Evolutionary conservation across 2,888 invertebrate genomes (phyloP), one percentile per base, ranked within the genome.

Genomic region (Plagodis pulveraria): DNA sequence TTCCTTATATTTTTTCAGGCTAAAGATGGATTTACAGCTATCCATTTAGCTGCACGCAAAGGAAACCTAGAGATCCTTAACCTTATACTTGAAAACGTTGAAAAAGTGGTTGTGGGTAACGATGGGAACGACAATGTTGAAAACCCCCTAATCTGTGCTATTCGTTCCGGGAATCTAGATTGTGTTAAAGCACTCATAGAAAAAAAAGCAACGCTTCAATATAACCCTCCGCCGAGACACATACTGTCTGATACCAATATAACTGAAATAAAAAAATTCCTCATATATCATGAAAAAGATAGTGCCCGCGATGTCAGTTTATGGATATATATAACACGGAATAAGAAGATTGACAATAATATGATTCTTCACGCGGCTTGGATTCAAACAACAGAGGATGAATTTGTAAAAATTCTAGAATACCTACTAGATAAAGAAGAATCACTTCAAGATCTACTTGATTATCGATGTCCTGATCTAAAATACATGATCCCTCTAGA

Each of bases 381-480:
- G 40, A 40, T 40, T 1, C 36, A 40, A 11, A 73, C 77, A 34
- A 71, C 77, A 51, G 89, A 87, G 72, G 76, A 81, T 58, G 93
- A 94, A 0, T 81, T 87, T 61, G 70, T 81, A 22, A 87, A 91
- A 11, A 91, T 94, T 63, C 85, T 94, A 6, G 84, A 89, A 67
- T 75, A 84, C 34, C 79, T 95, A 38, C 71, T 94, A n/a, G 80
- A 83, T 73, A 67, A 86, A 77, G 73, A 91, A 76, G 67, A 70
- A 57, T 65, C 66, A 0, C 44, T 53, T 8, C 43, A 66, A 46
- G 2, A 50, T 36, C 40, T 59, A 7, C 43, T 59, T 9, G 33
- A 5, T 12, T 47, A 59, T 40, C 12, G 34, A 54, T 53, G 45
- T 6, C 46, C 54, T 8, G 34, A 54, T 11, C 42, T 50, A 40